These are phyloP conservation scores for Eulemur macaco DNA, from an alignment of 2,113 vertebrate genomes.

Conservation along the genomic window DNA sequence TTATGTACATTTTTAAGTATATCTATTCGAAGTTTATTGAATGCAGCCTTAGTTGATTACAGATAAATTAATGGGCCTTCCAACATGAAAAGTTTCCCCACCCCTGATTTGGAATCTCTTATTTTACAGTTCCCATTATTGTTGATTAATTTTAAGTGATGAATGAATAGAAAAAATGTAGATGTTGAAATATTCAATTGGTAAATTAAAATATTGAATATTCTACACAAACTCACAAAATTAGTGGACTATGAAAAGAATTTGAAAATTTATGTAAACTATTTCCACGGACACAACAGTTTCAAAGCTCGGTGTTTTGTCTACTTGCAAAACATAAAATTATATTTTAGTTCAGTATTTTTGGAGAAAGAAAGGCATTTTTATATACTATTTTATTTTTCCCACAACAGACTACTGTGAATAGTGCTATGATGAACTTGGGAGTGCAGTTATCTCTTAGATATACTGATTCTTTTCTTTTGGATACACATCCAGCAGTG, in stretches of 20 bases:
- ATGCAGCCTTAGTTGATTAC: too few relatives aligned
- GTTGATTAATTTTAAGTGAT: neutral
- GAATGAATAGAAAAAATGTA: neutral
- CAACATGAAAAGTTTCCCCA: too few relatives aligned
- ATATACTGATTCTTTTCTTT: too few relatives aligned
- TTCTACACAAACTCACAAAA: neutral
- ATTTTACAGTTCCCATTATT: neutral
- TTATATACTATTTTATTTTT: fast-evolving
- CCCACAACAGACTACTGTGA: neutral
- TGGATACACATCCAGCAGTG: too few relatives aligned
- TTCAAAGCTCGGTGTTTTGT: neutral
- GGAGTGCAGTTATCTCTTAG: too few relatives aligned
- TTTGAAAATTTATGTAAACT: neutral
- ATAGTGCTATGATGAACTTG: too few relatives aligned
- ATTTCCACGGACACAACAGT: neutral
- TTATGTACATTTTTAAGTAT: too few relatives aligned
- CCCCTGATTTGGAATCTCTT: neutral
- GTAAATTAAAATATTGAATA: neutral
- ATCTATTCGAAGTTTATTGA: too few relatives aligned
- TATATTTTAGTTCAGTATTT: neutral
- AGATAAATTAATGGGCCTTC: too few relatives aligned
- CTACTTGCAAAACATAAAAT: neutral
- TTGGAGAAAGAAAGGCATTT: neutral
- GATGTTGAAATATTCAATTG: neutral
- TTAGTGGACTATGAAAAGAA: neutral